These are phyloP conservation scores for Conus betulinus DNA, from an alignment of 1,140 invertebrate genomes.

Conservation along the genomic window DNA sequence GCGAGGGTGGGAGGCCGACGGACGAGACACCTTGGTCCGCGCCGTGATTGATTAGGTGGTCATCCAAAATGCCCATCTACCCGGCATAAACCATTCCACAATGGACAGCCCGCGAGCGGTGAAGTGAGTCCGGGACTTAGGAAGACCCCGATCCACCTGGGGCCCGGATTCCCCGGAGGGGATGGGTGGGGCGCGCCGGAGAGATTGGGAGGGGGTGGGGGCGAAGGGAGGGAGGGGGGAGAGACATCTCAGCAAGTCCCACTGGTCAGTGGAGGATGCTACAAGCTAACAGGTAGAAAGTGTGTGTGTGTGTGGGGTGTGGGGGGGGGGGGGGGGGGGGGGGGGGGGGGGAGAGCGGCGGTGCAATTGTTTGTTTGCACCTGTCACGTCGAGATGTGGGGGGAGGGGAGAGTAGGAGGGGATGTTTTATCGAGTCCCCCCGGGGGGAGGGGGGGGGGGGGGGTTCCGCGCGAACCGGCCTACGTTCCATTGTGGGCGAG, in stretches of 20 bases:
- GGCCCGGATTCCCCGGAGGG: neutral
- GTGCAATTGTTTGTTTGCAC: neutral
- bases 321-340: no score
- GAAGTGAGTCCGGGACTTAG: neutral
- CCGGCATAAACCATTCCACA: neutral
- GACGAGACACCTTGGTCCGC: no score
- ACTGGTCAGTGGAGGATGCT: neutral
- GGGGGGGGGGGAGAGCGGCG: neutral
- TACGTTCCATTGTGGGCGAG: neutral
- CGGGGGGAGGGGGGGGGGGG: no score
- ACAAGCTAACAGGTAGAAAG: neutral
- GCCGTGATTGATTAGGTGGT: neutral
- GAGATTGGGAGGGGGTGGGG: neutral
- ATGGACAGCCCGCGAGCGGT: neutral
- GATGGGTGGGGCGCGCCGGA: neutral
- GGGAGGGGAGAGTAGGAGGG: neutral
- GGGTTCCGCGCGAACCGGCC: no score
- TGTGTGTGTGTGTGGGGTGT: no score
- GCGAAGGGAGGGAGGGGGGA: neutral
- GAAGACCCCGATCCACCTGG: neutral
- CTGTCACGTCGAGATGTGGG: neutral
- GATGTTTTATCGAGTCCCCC: neutral
- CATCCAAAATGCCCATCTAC: slow-evolving; percentile 14
- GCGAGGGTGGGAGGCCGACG: no score
- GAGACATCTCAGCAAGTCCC: neutral